Evolutionary conservation across 2,888 invertebrate species (phyloP).

Genomic region (Calliphora vomitoria): DNA sequence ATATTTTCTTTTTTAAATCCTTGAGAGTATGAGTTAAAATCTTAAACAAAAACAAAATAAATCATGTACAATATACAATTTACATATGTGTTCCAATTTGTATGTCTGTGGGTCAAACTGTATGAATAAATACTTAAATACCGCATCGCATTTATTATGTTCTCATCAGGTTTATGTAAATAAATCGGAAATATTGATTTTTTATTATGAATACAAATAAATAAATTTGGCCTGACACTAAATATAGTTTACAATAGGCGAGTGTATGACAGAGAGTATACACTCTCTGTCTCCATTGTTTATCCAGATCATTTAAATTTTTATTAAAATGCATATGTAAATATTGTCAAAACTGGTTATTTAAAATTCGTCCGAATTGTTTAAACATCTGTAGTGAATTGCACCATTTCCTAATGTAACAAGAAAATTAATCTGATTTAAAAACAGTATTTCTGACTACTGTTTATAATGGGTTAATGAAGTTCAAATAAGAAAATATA

Average conservation of each 20-base stretch:
- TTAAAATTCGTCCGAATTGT: too few relatives aligned
- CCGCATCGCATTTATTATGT: not conserved
- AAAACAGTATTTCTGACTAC: too few relatives aligned
- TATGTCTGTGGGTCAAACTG: slow-evolving; percentile 56
- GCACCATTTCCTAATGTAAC: too few relatives aligned
- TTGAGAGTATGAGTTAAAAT: not conserved
- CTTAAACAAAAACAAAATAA: slow-evolving; percentile 26
- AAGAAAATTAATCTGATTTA: too few relatives aligned
- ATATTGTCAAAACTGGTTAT: not conserved
- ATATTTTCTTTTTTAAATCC: not conserved
- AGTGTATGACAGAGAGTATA: too few relatives aligned
- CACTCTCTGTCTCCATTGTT: not conserved
- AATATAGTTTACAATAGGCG: not conserved
- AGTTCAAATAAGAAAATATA: too few relatives aligned
- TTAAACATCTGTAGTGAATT: too few relatives aligned
- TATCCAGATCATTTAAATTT: not conserved
- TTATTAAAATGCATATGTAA: not conserved
- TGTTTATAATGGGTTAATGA: too few relatives aligned
- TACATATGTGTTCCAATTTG: slow-evolving; percentile 67
- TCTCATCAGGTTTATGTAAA: slow-evolving; percentile 40
- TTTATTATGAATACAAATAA: slow-evolving; percentile 19
- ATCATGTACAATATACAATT: slow-evolving; percentile 3
- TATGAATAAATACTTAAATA: slow-evolving; percentile 10
- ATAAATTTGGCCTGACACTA: not conserved
- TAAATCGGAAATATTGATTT: slow-evolving; percentile 47